phyloP scores from a whole-genome alignment of 1,140 invertebrate genomes.

The Drosophila auraria region DNA sequence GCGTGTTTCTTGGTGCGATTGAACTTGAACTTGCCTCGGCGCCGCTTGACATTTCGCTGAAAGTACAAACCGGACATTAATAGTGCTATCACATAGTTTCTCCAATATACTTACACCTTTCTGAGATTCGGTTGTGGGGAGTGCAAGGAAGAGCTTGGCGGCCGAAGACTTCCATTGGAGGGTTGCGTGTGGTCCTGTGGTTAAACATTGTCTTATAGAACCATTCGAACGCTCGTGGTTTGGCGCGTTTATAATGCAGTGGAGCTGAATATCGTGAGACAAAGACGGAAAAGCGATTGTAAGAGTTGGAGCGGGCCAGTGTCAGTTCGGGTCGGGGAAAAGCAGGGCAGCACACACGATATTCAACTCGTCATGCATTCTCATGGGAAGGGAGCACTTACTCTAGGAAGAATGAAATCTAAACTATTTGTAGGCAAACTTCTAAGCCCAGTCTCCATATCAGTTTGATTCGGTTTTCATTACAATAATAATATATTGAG shows the following conservation, averaged over 20 bases:
- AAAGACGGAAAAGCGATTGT: slow-evolving; percentile 74
- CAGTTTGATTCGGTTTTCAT: not conserved
- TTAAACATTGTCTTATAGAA: slow-evolving; percentile 85
- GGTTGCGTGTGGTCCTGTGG: slow-evolving; percentile 83
- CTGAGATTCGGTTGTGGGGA: slow-evolving; percentile 78
- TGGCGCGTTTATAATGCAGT: slow-evolving; percentile 85
- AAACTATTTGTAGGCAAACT: slow-evolving; percentile 2
- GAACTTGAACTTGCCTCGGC: slow-evolving; percentile 91
- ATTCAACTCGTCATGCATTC: slow-evolving; percentile 82
- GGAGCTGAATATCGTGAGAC: slow-evolving; percentile 83
- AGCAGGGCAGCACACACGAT: slow-evolving; percentile 67
- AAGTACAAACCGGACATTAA: not conserved
- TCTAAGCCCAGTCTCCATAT: not conserved
- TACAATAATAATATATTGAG: not conserved
- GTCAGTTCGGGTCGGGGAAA: slow-evolving; percentile 9
- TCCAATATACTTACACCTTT: slow-evolving; percentile 73
- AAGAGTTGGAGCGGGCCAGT: slow-evolving; percentile 27
- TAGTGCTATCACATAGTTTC: not conserved
- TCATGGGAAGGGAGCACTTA: slow-evolving; percentile 28
- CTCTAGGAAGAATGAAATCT: slow-evolving; percentile 28
- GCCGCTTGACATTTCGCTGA: slow-evolving; percentile 87
- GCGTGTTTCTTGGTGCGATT: slow-evolving; percentile 92
- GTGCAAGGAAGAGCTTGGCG: slow-evolving; percentile 83
- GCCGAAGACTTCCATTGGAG: slow-evolving; percentile 83
- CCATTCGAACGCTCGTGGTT: slow-evolving; percentile 85